phyloP scores from a whole-genome alignment of 2,888 invertebrate species.

The Trichogramma dendrolimi region DNA sequence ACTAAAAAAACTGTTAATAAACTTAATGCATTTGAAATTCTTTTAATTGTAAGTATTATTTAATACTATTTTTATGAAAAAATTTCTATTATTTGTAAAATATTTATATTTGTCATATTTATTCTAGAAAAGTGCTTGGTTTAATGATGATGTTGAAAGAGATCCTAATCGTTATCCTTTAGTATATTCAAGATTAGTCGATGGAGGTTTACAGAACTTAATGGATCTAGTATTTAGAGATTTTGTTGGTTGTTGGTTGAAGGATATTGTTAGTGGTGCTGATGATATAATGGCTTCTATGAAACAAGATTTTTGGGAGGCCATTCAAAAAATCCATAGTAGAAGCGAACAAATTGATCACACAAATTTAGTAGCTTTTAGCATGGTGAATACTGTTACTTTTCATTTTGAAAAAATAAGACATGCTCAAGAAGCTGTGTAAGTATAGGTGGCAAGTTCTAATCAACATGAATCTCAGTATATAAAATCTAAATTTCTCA shows the following conservation, averaged over 20 bases:
- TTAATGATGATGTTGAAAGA: conserved; percentile 13
- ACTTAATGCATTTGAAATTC: conserved; percentile 59
- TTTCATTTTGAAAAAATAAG: conserved; percentile 82
- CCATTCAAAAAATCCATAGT: conserved; percentile 70
- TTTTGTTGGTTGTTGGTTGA: conserved; percentile 74
- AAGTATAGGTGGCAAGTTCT: conserved; percentile 50
- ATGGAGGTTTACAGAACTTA: conserved; percentile 76
- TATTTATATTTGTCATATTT: background rate
- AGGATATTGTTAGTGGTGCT: conserved; percentile 65
- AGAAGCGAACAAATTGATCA: conserved; percentile 73
- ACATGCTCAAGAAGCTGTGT: conserved; percentile 71
- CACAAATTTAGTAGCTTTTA: conserved; percentile 76
- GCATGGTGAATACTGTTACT: conserved; percentile 75
- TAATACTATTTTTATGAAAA: conserved; percentile 2
- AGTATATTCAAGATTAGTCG: conserved; percentile 79
- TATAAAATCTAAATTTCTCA: conserved; percentile 14
- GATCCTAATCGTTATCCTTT: conserved; percentile 56
- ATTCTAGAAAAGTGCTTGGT: conserved; percentile 3
- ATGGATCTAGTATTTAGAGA: conserved; percentile 76
- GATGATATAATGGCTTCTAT: conserved; percentile 63
- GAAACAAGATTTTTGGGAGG: conserved; percentile 80
- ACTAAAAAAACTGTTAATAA: conserved; percentile 62
- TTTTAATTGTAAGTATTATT: conserved; percentile 57
- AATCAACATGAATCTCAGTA: conserved; percentile 6
- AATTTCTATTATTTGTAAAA: background rate